Base-by-base conservation (phyloP, 2,797 vertebrate species). In the Ammospiza maritima region DNA sequence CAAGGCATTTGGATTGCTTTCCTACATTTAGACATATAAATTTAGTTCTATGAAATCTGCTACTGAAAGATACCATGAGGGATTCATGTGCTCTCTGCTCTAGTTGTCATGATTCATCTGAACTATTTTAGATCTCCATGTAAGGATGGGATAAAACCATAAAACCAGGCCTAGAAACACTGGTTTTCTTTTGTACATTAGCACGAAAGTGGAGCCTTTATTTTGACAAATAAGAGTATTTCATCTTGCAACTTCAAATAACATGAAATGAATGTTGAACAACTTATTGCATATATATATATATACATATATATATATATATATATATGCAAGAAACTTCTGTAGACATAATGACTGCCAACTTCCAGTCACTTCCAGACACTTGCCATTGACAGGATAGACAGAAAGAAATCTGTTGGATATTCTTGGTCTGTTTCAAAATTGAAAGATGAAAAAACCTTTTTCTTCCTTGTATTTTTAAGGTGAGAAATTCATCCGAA, bases 391-490 rank as follows among this genome's bases (percentile, higher is more conserved):
- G 65, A 94, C 16, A 81, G n/a, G 19, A 47, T 13, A 85, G 70
- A 69, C 6, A 76, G 47, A 78, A 80, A 44, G 19, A 78, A 51
- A 70, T 21, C 7, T 18, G 9, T 29, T 62, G 32, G 9, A 20
- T 64, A 78, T 60, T 84, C 69, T 91, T 64, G 16, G 19, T 70
- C 20, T 65, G 13, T 18, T 75, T 77, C 30, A 65, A 81, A 74
- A 56, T 0, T 44, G 3, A 5, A 71, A 44, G 62, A 40, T 14
- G 1, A 4, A 60, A 25, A 73, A 32, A 13, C 2, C 0, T 36
- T 83, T 66, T 72, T 47, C 36, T 61, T 57, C 14, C 45, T 4
- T 64, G 7, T 0, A 36, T 54, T 76, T 85, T 87, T 82, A 7
- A 45, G 11, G 21, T 69, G 38, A 90, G 29, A 62, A 77, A 80